Evolutionary conservation across 2,797 vertebrate species (phyloP).

Genomic region (Pyrocephalus nanus): DNA sequence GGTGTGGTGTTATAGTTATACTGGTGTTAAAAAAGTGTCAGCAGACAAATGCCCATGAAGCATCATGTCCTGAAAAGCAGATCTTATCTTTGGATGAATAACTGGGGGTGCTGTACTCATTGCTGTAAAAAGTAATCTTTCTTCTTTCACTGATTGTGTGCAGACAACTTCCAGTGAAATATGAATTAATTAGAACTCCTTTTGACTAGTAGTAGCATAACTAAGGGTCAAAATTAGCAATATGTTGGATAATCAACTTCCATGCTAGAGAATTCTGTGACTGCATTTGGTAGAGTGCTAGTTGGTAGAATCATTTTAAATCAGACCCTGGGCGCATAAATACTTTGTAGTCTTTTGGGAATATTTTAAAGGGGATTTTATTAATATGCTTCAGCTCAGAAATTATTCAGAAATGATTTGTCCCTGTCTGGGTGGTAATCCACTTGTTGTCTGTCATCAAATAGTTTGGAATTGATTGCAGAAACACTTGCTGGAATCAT

Average conservation of each 20-base stretch:
- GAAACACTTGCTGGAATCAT: neutral
- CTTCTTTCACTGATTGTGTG: neutral
- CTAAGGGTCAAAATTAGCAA: neutral
- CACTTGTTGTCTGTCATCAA: neutral
- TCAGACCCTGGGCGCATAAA: neutral
- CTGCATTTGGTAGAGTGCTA: neutral
- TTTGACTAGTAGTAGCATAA: neutral
- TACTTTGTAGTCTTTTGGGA: neutral
- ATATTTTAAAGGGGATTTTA: neutral
- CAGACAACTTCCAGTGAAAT: neutral
- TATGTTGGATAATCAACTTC: neutral
- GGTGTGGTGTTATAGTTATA: neutral
- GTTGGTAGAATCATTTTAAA: constrained; percentile 4
- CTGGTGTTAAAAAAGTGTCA: neutral
- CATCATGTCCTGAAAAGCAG: neutral
- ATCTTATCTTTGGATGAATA: neutral
- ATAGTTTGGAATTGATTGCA: neutral
- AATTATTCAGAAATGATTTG: neutral
- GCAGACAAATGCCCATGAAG: neutral
- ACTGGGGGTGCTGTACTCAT: neutral
- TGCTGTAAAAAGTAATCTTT: neutral
- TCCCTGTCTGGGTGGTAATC: neutral
- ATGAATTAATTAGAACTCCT: neutral
- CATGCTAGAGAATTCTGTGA: neutral
- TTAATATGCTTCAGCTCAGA: neutral